Evolutionary conservation across 1,140 invertebrate species (phyloP), one percentile per base, ranked within the genome.

Genomic region (Homalodisca vitripennis): DNA sequence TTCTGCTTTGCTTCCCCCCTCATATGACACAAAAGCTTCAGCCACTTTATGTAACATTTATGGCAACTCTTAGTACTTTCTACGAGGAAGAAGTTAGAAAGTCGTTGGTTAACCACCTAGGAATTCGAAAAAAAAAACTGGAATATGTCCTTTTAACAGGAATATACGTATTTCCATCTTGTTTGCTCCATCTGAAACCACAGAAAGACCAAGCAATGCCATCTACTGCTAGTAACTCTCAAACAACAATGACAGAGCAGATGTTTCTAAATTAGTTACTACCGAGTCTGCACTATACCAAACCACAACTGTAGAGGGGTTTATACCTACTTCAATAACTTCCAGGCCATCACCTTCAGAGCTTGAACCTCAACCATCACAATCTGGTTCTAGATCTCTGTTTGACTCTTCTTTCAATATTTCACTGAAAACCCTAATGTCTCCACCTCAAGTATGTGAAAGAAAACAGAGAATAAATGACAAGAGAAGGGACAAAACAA

Each of bases 21-120:
- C 76, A 79, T 51, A 73, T 72, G 20, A 73, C 70, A 0, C 73
- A 78, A 26, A 60, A 70, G 31, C 27, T 77, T 0, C 76, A 79
- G 64, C 76, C 76, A 12, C 66, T 79, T 2, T 78, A 81, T 70
- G 68, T 76, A 13, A 20, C 70, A 70, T 55, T 75, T 78, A 72
- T 78, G 75, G 67, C 70, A 70, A 47, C 70, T 24, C 47, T 73
- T 17, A 73, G 60, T 26, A 27, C 51, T 0, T 72, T 69, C 41
- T 73, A 73, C 41, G 47, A 70, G 22, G 72, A 73, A 75, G 63
- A 76, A 73, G 32, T 70, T 65, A 77, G 81, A 74, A 74, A 46
- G 32, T 85, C 81, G 80, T 76, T 83, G 46, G 55, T 29, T 46
- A 26, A 14, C 1, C 73, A 79, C 74, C 66, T 69, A 29, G 76